Evolutionary conservation across 2,113 vertebrate genomes (phyloP).

Genomic region (Lucifuga dentata): DNA sequence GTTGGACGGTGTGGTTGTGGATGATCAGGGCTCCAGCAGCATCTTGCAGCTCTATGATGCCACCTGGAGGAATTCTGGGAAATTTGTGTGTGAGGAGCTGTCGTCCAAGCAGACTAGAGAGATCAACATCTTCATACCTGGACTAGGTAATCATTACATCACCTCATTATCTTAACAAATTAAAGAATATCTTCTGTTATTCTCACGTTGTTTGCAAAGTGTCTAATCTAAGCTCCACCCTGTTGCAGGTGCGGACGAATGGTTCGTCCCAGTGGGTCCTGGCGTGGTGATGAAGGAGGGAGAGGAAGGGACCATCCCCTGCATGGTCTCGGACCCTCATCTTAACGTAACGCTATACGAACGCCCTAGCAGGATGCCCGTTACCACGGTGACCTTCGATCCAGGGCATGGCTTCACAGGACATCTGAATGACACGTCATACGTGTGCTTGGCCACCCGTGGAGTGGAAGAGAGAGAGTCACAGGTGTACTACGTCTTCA

Average conservation of each 20-base stretch:
- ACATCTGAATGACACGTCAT: conserved; percentile 88
- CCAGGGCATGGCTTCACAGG: conserved; percentile 88
- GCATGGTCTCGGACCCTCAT: conserved; percentile 89
- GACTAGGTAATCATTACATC: conserved; percentile 67
- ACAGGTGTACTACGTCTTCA: conserved; percentile 87
- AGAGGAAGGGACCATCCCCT: conserved; percentile 87
- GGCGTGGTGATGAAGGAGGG: conserved; percentile 86
- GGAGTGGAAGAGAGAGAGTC: conserved; percentile 84
- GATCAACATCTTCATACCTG: conserved; percentile 91
- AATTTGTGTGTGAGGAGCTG: conserved; percentile 85
- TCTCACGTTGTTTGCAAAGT: too few relatives aligned
- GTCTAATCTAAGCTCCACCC: neutral
- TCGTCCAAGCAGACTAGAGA: conserved; percentile 70
- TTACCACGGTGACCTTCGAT: conserved; percentile 78
- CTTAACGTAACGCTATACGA: conserved; percentile 88
- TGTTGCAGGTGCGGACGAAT: conserved; percentile 86
- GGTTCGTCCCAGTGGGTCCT: conserved; percentile 83
- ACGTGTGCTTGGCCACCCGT: conserved; percentile 84
- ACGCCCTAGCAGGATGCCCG: conserved; percentile 70
- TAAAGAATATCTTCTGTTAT: too few relatives aligned
- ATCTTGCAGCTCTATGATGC: conserved; percentile 82
- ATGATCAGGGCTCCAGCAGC: conserved; percentile 78
- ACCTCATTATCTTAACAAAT: too few relatives aligned
- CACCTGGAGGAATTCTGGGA: conserved; percentile 87
- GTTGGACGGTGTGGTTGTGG: conserved; percentile 18